These are phyloP conservation scores for Hyles vespertilio DNA, from an alignment of 1,140 invertebrate genomes.

Conservation along the genomic window DNA sequence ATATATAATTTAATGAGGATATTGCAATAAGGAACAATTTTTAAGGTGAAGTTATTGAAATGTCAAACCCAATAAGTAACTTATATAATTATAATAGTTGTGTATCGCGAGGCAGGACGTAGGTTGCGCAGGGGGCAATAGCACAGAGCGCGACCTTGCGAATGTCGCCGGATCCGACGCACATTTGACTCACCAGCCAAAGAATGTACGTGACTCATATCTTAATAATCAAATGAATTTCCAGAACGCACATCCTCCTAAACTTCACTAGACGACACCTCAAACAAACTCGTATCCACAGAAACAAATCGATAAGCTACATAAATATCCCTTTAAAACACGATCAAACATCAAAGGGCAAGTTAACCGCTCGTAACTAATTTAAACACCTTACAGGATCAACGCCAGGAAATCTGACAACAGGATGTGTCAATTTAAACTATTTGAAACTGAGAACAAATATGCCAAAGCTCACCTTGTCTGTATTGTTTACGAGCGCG, in stretches of 20 bases:
- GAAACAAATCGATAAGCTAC: slow-evolving; percentile 7
- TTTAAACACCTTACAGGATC: slow-evolving; percentile 48
- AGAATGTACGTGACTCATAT: slow-evolving; percentile 15
- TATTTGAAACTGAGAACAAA: slow-evolving; percentile 42
- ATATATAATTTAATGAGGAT: too few relatives aligned
- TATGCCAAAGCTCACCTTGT: slow-evolving; percentile 25
- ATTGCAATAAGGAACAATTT: too few relatives aligned
- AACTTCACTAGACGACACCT: too few relatives aligned
- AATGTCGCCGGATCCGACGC: slow-evolving; percentile 31
- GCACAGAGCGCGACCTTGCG: slow-evolving; percentile 31
- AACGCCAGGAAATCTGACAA: slow-evolving; percentile 59
- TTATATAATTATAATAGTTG: slow-evolving; percentile 4
- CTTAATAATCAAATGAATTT: slow-evolving; percentile 2
- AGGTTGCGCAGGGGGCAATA: slow-evolving; percentile 22
- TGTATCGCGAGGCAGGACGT: slow-evolving; percentile 21
- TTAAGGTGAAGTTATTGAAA: too few relatives aligned
- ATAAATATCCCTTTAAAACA: slow-evolving; percentile 22
- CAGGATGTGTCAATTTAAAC: slow-evolving; percentile 68
- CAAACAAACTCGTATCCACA: not conserved
- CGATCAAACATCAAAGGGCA: slow-evolving; percentile 43
- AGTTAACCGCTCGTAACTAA: slow-evolving; percentile 40
- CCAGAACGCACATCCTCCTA: too few relatives aligned
- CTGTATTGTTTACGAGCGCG: slow-evolving; percentile 27
- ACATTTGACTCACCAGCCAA: slow-evolving; percentile 26
- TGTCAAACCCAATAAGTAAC: too few relatives aligned